Conservation (phyloP, 1,140 invertebrate species). For the Drosophila simulans region DNA sequence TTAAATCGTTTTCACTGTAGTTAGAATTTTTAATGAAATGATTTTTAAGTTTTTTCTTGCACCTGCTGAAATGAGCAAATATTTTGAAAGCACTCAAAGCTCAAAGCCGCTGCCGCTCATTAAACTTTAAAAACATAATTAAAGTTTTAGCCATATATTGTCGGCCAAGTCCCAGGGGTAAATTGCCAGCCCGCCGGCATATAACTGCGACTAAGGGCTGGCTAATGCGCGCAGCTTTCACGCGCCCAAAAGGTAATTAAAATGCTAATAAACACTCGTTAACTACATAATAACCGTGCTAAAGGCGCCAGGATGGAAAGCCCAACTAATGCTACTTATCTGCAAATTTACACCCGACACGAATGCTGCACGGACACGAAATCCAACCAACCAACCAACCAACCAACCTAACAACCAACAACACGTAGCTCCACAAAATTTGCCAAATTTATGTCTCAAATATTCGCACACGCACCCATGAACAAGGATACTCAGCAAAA, state of each 20-base stretch:
- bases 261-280: constrained; percentile 83
- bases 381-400: not conserved
- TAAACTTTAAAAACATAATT: constrained; percentile 80
- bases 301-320: constrained; percentile 45
- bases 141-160: constrained; percentile 63
- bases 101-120: constrained; percentile 48
- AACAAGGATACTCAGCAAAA: constrained; percentile 10
- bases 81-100: constrained; percentile 28
- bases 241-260: constrained; percentile 80
- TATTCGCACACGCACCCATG: constrained; percentile 54
- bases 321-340: constrained; percentile 78
- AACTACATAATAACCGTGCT: constrained; percentile 76
- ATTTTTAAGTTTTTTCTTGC: not conserved
- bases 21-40: not conserved
- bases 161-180: constrained; percentile 26
- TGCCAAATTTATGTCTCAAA: constrained; percentile 77
- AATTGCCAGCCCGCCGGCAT: constrained; percentile 23
- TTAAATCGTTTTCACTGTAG: not conserved
- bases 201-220: constrained; percentile 55
- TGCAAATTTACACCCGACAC: constrained; percentile 77
- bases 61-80: constrained; percentile 23
- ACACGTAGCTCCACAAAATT: constrained; percentile 63
- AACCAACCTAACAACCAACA: constrained; percentile 1
- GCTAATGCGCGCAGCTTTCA: constrained; percentile 78
- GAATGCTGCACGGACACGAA: constrained; percentile 9